Evolutionary conservation across 92 coral and sea anemone species (phyloP), one percentile per base, ranked within the genome.

Genomic region (Montipora capitata): DNA sequence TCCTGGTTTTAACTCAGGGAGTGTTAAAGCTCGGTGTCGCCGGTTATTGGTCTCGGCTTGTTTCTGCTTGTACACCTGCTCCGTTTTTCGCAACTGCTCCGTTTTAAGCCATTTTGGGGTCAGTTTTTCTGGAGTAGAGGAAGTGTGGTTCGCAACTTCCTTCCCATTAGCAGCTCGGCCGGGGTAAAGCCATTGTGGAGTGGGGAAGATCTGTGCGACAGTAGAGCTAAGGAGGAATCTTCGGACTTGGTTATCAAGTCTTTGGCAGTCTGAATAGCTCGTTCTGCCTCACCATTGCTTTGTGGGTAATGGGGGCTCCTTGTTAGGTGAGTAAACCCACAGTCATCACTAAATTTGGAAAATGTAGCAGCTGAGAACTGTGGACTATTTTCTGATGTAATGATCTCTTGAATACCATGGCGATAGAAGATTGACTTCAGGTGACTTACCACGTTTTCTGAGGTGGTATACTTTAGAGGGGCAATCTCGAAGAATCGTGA

Each of bases 141-240:
- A n/a, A 77, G 74, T 35, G 63, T 76, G 5, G 82, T 38, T 8
- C 43, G 48, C 39, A 65, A 35, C 18, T 77, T 85, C 42, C 52
- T 81, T 75, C 92, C 85, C 68, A 83, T 83, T 41, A 54, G 82
- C 15, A 89, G 57, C 74, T 76, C 84, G n/a, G 84, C 89, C 3
- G 89, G 87, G 66, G 88, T 68, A 61, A 62, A 72, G 14, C 89
- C 85, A 57, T 84, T 89, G 11, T 88, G 76, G 4, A 81, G 71
- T 13, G 79, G 84, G 0, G 92, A 75, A 11, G 92, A 42, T 48
- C 91, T 87, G 72, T 91, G 80, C 48, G 68, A 64, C 65, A 88
- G 59, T 57, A 88, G 68, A 39, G 90, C 89, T 77, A 79, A 27
- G 74, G 83, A 78, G 3, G 92, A 89, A 78, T 91, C 92, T 40